Evolutionary conservation across 92 coral and sea anemone genomes (phyloP).

Genomic region (Porites divaricata): DNA sequence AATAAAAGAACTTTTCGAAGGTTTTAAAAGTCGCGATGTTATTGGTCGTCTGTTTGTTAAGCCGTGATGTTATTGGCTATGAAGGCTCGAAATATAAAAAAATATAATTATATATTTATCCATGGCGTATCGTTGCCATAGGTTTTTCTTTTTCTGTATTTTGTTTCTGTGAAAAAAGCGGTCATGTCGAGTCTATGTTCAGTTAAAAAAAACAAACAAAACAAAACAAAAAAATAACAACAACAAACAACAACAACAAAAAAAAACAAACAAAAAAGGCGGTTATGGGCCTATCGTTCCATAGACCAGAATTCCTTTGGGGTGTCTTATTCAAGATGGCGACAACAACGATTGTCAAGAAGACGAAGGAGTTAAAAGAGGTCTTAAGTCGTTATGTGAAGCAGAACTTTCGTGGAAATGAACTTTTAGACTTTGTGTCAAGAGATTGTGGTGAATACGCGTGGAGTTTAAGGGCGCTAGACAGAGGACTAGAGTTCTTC

Average conservation of each 20-base stretch:
- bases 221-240: not conserved
- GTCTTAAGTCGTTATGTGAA: not conserved
- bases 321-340: constrained; percentile 27
- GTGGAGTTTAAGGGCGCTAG: constrained; percentile 42
- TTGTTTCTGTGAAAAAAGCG: too few species aligned
- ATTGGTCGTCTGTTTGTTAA: too few species aligned
- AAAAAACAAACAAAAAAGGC: not conserved
- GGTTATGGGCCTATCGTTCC: not conserved
- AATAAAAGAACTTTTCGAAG: too few species aligned
- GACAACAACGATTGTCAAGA: constrained; percentile 27
- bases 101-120: not conserved
- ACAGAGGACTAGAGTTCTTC: constrained; percentile 45
- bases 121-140: constrained; percentile 28
- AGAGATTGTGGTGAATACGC: constrained; percentile 33
- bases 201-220: constrained; percentile 3
- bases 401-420: constrained; percentile 19
- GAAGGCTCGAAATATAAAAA: not conserved
- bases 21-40: too few species aligned
- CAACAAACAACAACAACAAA: too few species aligned
- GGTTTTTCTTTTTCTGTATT: not conserved
- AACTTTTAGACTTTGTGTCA: constrained; percentile 38
- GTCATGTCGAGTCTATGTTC: too few species aligned
- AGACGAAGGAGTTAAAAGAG: constrained; percentile 21
- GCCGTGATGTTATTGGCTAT: too few species aligned
- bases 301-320: constrained; percentile 40